Conservation (phyloP, 2,113 vertebrate species). For the Ameiurus melas region DNA sequence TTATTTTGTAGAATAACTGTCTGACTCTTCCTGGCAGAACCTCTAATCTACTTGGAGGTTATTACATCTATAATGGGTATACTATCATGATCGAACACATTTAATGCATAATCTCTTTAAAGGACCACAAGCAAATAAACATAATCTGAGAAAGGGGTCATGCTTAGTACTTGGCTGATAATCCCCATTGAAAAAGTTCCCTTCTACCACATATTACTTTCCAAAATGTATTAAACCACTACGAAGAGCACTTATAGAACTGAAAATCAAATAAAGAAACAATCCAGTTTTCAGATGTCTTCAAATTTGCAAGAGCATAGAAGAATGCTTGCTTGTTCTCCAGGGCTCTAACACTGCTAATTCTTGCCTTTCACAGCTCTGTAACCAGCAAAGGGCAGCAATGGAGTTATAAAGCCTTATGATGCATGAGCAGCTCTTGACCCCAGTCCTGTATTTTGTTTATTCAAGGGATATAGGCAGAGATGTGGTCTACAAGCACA, state of each 20-base stretch:
- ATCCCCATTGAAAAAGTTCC: background rate
- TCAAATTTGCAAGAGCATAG: background rate
- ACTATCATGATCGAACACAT: background rate
- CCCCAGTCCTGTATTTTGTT: slow-evolving; percentile 14
- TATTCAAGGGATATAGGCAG: slow-evolving; percentile 9
- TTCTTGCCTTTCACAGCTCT: background rate
- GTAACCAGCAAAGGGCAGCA: slow-evolving; percentile 25
- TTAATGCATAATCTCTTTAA: background rate
- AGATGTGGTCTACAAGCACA: background rate
- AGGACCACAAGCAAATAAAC: background rate
- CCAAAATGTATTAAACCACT: background rate
- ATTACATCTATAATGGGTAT: background rate
- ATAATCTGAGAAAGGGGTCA: background rate
- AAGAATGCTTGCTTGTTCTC: background rate
- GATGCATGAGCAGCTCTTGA: slow-evolving; percentile 12
- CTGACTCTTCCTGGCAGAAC: background rate
- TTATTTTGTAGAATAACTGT: background rate
- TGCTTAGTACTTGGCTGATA: background rate
- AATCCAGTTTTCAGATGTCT: background rate
- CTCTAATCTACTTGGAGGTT: background rate
- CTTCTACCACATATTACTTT: slow-evolving; percentile 10
- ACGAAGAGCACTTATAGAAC: background rate
- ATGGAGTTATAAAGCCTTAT: slow-evolving; percentile 8
- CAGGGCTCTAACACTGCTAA: background rate
- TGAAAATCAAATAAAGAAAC: background rate